phyloP scores from a whole-genome alignment of 2,113 vertebrate genomes.

The Genyomyrus donnyi region DNA sequence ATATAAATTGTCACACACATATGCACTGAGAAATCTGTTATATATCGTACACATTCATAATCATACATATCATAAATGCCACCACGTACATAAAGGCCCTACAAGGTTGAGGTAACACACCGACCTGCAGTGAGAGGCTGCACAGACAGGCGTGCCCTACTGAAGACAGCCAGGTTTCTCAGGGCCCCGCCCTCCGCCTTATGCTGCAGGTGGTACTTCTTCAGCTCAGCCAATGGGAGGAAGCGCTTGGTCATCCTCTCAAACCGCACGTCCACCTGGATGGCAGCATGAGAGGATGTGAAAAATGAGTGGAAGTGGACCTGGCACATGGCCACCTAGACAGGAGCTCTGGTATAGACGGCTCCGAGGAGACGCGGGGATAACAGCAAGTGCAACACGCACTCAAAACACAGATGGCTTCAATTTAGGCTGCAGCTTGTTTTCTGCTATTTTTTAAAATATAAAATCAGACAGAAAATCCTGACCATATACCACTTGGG shows the following conservation, averaged over 20 bases:
- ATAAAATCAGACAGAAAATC: constrained; percentile 7
- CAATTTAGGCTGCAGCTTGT: not conserved
- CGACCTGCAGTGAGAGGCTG: constrained; percentile 81
- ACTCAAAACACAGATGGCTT: not conserved
- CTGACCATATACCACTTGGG: constrained; percentile 94
- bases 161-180: constrained; percentile 75
- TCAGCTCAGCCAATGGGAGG: constrained; percentile 81
- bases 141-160: constrained; percentile 76
- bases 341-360: not conserved
- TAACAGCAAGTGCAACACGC: not conserved
- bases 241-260: constrained; percentile 80
- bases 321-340: not conserved
- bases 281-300: not conserved
- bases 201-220: constrained; percentile 73
- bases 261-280: constrained; percentile 85
- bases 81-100: not conserved
- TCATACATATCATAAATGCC: not conserved
- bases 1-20: not conserved
- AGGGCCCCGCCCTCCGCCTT: constrained; percentile 67
- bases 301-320: not conserved
- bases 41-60: not conserved
- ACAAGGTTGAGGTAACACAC: not conserved
- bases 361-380: not conserved
- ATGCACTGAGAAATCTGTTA: not conserved
- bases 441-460: not conserved